Conservation (phyloP, 1,140 invertebrate genomes). For the Zaprionus ornatus region DNA sequence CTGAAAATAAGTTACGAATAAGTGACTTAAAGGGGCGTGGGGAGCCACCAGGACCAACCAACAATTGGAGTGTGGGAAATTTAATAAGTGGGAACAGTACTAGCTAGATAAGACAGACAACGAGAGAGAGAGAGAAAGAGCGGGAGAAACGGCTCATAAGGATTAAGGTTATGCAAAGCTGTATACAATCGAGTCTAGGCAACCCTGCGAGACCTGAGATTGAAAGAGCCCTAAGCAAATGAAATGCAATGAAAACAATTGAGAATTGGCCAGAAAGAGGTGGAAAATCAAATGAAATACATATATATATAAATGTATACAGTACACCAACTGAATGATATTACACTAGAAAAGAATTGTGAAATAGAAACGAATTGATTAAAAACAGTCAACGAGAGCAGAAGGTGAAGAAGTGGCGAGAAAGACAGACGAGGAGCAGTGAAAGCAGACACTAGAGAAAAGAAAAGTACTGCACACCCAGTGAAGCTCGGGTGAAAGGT, state of each 20-base stretch:
- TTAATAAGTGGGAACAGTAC: slow-evolving; percentile 62
- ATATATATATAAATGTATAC: slow-evolving; percentile 25
- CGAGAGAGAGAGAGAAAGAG: neutral
- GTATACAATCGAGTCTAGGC: slow-evolving; percentile 18
- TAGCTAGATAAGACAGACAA: neutral
- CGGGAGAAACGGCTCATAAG: neutral
- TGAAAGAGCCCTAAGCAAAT: slow-evolving; percentile 26
- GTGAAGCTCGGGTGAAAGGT: neutral
- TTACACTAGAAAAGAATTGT: slow-evolving; percentile 14
- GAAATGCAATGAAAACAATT: slow-evolving; percentile 48
- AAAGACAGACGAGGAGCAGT: neutral
- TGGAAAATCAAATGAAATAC: slow-evolving; percentile 22
- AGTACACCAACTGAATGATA: neutral
- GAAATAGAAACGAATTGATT: slow-evolving; percentile 7
- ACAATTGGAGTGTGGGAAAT: slow-evolving; percentile 74
- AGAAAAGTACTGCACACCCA: neutral
- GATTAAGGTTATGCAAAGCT: slow-evolving; percentile 58
- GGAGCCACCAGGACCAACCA: slow-evolving; percentile 28
- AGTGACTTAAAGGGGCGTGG: slow-evolving; percentile 14
- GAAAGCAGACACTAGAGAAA: neutral
- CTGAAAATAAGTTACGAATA: slow-evolving; percentile 20
- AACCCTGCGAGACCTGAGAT: slow-evolving; percentile 10
- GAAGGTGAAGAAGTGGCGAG: neutral
- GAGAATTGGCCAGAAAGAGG: slow-evolving; percentile 41
- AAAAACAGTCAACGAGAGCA: slow-evolving; percentile 33